phyloP scores from a whole-genome alignment of 53 echinoderm and acorn worm species.

The Hippasteria phrygiana region DNA sequence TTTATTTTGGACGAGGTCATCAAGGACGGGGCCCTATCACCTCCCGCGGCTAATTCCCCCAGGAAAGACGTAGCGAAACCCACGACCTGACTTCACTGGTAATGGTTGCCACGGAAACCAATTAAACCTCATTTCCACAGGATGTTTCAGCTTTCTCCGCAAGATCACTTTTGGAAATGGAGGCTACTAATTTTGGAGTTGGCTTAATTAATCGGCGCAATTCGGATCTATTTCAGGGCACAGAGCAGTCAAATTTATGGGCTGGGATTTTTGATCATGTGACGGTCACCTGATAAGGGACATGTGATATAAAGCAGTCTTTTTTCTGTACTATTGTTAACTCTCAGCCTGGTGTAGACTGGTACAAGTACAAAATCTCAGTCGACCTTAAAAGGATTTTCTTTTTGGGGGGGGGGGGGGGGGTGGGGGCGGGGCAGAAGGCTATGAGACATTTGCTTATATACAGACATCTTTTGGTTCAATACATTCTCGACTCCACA shows the following conservation, averaged over 20 bases:
- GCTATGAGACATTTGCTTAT: too few species aligned
- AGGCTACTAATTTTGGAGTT: constrained; percentile 28
- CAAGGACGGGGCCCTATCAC: neutral
- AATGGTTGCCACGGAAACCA: constrained; percentile 50
- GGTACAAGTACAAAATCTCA: constrained; percentile 17
- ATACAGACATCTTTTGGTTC: too few species aligned
- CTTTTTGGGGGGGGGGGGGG: too few species aligned
- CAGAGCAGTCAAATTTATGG: neutral
- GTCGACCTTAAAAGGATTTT: neutral
- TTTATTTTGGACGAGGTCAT: neutral
- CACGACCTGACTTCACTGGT: constrained; percentile 34
- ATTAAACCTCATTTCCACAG: constrained; percentile 52
- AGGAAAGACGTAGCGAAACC: constrained; percentile 62
- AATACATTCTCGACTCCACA: too few species aligned
- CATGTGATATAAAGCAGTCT: constrained; percentile 3
- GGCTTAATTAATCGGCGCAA: constrained; percentile 17
- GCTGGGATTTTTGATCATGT: constrained; percentile 22
- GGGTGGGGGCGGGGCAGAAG: too few species aligned
- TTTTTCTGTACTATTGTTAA: neutral
- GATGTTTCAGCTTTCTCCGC: constrained; percentile 41
- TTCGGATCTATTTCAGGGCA: neutral
- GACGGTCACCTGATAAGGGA: constrained; percentile 29
- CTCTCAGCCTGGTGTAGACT: neutral
- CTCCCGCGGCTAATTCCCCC: neutral
- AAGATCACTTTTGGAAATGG: neutral